Percentiles rank a stretch among this genome's conserved stretches.
These are phyloP conservation scores for Timema podura DNA, from an alignment of 2,888 invertebrate genomes.

Conservation along the genomic window DNA sequence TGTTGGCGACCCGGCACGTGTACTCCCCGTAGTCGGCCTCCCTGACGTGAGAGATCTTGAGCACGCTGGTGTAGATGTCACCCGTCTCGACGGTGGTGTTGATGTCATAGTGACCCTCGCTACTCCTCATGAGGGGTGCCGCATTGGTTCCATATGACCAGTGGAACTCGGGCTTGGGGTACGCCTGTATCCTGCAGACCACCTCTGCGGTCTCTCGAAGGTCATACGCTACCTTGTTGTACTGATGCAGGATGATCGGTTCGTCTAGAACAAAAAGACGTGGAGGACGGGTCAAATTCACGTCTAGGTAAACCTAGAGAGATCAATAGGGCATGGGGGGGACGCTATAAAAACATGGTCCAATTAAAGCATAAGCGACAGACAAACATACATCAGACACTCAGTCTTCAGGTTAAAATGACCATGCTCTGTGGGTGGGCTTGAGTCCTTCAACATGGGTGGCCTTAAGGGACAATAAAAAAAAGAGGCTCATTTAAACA, in stretches of 20 bases:
- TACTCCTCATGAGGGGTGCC: slow-evolving; percentile 70
- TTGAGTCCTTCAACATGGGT: too few relatives aligned
- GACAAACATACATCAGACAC: too few relatives aligned
- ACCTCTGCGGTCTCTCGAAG: slow-evolving; percentile 80
- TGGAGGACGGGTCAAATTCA: too few relatives aligned
- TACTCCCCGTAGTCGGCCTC: slow-evolving; percentile 90
- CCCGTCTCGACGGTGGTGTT: slow-evolving; percentile 76
- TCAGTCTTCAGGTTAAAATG: too few relatives aligned
- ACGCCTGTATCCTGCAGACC: slow-evolving; percentile 83
- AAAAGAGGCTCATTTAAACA: too few relatives aligned
- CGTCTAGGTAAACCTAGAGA: too few relatives aligned
- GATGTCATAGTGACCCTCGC: slow-evolving; percentile 82
- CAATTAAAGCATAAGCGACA: too few relatives aligned
- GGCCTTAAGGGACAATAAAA: too few relatives aligned
- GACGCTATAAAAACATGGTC: too few relatives aligned
- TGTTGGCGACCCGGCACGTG: slow-evolving; percentile 81
- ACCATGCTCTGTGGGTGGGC: too few relatives aligned
- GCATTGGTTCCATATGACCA: slow-evolving; percentile 80
- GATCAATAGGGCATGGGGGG: too few relatives aligned
- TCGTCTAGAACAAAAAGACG: slow-evolving; percentile 56
- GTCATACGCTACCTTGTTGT: slow-evolving; percentile 85
- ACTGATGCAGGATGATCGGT: slow-evolving; percentile 79
- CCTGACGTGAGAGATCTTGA: slow-evolving; percentile 68
- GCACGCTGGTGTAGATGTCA: slow-evolving; percentile 77
- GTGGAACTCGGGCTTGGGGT: slow-evolving; percentile 88